Evolutionary conservation across 2,888 invertebrate genomes (phyloP).

Genomic region (Troilus luridus): DNA sequence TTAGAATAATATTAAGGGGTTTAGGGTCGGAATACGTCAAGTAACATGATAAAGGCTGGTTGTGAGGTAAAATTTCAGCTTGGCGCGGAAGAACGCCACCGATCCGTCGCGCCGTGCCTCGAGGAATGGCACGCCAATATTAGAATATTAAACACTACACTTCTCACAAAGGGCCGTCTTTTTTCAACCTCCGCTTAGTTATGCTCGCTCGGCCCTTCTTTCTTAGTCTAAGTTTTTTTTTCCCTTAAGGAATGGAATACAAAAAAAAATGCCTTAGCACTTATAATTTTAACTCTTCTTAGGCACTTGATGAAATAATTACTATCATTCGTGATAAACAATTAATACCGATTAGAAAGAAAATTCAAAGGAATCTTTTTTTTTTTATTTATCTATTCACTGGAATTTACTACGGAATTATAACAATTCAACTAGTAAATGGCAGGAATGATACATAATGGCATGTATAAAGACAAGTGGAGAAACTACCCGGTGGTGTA

Average conservation of each 20-base stretch:
- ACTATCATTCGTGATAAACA: neutral
- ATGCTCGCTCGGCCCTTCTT: neutral
- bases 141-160: slow-evolving; percentile 16
- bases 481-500: no score
- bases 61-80: neutral
- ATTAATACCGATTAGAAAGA: no score
- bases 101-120: neutral
- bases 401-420: no score
- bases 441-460: no score
- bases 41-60: neutral
- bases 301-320: no score
- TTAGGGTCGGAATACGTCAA: neutral
- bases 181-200: neutral
- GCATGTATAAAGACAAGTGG: no score
- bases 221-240: neutral
- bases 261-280: neutral
- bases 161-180: neutral
- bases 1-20: neutral
- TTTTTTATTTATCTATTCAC: no score
- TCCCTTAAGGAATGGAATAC: neutral
- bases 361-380: no score
- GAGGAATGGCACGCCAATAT: neutral
- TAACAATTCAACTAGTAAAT: no score
- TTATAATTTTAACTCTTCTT: neutral
- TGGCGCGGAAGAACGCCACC: neutral